Conservation (phyloP, 2,888 invertebrate genomes). For the Eupeodes luniger region DNA sequence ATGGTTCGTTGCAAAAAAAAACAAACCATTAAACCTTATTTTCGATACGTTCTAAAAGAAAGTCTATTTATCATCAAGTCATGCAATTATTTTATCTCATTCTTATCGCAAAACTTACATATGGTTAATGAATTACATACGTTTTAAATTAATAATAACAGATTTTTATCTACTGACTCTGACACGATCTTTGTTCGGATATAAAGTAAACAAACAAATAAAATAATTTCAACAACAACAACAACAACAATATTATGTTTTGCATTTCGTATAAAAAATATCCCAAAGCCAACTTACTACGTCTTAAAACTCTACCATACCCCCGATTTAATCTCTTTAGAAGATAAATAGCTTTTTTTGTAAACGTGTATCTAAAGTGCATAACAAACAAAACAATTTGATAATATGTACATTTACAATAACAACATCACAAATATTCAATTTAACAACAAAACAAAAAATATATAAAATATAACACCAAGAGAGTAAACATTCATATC, state of each 20-base stretch:
- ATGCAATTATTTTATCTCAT: too few species aligned
- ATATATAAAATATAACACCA: not conserved
- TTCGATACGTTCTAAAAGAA: too few species aligned
- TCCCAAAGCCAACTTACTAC: not conserved
- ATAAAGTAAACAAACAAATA: not conserved
- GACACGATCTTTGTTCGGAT: not conserved
- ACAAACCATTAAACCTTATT: too few species aligned
- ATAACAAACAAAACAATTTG: slow-evolving; percentile 10
- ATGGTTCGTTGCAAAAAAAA: too few species aligned
- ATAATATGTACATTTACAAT: not conserved
- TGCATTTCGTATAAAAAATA: not conserved
- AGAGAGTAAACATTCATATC: slow-evolving; percentile 53
- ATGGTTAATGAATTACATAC: not conserved
- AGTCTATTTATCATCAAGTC: too few species aligned
- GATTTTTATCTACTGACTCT: not conserved
- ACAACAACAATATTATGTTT: not conserved
- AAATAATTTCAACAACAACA: not conserved
- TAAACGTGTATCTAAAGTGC: slow-evolving; percentile 9
- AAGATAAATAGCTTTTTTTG: not conserved
- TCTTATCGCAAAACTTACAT: not conserved
- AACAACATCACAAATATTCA: not conserved
- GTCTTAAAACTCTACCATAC: not conserved
- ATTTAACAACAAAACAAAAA: slow-evolving; percentile 24
- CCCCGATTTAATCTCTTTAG: not conserved
- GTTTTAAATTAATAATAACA: not conserved